These are phyloP conservation scores for Syritta pipiens DNA, from an alignment of 2,888 invertebrate species.

Conservation along the genomic window DNA sequence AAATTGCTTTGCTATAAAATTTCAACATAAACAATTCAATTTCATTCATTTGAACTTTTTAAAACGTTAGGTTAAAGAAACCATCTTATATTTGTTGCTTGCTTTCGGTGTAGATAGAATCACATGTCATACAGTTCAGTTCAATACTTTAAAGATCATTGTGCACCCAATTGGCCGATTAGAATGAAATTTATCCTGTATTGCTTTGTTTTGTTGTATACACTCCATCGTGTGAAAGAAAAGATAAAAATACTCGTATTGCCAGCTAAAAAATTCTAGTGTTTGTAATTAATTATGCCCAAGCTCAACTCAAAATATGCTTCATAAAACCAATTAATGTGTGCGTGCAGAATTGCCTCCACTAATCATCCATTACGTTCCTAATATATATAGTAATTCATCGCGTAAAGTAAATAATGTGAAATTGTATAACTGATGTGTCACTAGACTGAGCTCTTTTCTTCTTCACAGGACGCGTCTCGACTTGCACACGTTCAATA, in stretches of 20 bases:
- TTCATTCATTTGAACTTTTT: not conserved
- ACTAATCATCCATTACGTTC: not conserved
- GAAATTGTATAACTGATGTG: slow-evolving; percentile 14
- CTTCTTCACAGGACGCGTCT: slow-evolving; percentile 24
- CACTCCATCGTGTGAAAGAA: too few species aligned
- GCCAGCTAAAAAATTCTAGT: too few species aligned
- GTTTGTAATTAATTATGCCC: too few species aligned
- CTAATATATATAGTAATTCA: not conserved
- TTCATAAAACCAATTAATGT: not conserved
- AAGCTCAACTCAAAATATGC: not conserved
- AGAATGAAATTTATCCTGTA: not conserved
- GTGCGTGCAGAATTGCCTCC: not conserved
- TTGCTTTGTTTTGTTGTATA: too few species aligned
- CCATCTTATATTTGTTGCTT: too few species aligned
- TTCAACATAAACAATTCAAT: slow-evolving; percentile 13
- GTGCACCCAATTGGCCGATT: not conserved
- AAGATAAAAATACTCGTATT: too few species aligned
- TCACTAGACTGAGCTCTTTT: slow-evolving; percentile 11
- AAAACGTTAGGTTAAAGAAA: not conserved
- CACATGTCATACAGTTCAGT: slow-evolving; percentile 1
- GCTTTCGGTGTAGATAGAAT: too few species aligned
- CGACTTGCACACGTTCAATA: slow-evolving; percentile 14
- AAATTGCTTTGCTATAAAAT: slow-evolving; percentile 13
- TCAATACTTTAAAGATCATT: not conserved
- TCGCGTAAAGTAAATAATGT: not conserved